phyloP scores from a whole-genome alignment of 2,888 invertebrate species.

The Phoronis australis region DNA sequence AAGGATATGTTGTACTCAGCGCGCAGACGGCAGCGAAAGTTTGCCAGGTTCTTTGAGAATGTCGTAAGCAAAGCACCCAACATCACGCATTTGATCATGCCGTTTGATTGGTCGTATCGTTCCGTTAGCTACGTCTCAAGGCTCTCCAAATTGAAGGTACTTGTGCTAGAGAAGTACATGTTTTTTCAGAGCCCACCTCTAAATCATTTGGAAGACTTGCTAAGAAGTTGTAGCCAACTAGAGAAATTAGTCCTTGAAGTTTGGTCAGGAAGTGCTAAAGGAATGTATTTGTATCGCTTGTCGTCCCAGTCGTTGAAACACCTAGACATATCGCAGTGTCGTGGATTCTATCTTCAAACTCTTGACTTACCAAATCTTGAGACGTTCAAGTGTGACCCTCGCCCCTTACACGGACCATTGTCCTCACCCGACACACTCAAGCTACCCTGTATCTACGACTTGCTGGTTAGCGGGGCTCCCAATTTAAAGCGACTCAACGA shows the following conservation, averaged over 20 bases:
- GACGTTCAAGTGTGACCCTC: slow-evolving; percentile 34
- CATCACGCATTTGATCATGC: neutral
- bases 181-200: neutral
- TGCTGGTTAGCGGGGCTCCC: slow-evolving; percentile 37
- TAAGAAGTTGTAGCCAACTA: no score
- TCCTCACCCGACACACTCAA: slow-evolving; percentile 32
- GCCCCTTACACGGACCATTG: slow-evolving; percentile 36
- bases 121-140: neutral
- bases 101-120: neutral
- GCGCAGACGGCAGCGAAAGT: slow-evolving; percentile 35
- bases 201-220: no score
- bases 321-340: slow-evolving; percentile 46
- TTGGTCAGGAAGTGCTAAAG: slow-evolving; percentile 43
- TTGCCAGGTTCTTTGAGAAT: slow-evolving; percentile 44
- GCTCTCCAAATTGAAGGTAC: neutral
- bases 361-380: slow-evolving; percentile 34
- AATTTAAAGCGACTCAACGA: slow-evolving; percentile 38
- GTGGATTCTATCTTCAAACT: slow-evolving; percentile 39
- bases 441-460: slow-evolving; percentile 40
- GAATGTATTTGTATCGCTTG: slow-evolving; percentile 33
- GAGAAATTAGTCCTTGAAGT: slow-evolving; percentile 41
- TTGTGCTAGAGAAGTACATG: neutral
- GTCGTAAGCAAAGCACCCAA: no score
- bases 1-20: slow-evolving; percentile 37
- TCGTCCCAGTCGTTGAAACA: slow-evolving; percentile 34